phyloP scores from a whole-genome alignment of 1,140 invertebrate species.

The Drosophila quadrilineata region DNA sequence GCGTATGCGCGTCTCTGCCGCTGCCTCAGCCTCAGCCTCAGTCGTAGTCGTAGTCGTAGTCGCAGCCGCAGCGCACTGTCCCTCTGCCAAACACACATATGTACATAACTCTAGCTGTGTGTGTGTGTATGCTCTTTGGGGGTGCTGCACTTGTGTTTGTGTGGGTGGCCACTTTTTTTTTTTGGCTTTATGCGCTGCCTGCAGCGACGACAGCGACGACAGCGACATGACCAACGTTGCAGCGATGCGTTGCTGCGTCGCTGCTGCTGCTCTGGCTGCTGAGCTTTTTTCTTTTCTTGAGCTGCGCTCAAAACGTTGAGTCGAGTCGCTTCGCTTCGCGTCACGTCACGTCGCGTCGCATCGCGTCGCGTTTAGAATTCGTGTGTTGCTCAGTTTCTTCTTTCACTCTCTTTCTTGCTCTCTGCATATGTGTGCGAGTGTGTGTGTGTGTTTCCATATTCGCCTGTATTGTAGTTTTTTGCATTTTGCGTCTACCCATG shows the following conservation, averaged over 20 bases:
- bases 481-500: conserved; percentile 54
- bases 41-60: conserved; percentile 11
- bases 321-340: conserved; percentile 4
- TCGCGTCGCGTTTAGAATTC: conserved; percentile 21
- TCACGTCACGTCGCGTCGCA: conserved; percentile 3
- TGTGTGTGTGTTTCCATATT: conserved; percentile 8
- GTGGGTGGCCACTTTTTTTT: conserved; percentile 34
- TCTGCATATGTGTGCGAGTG: too few species aligned
- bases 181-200: conserved; percentile 15
- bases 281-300: too few species aligned
- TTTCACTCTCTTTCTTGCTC: conserved; percentile 4
- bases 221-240: too few species aligned
- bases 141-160: conserved; percentile 31
- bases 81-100: not conserved
- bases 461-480: conserved; percentile 32
- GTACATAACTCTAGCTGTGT: conserved; percentile 11
- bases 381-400: not conserved
- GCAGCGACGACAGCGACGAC: conserved; percentile 22
- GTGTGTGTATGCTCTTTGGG: conserved; percentile 40
- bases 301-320: conserved; percentile 34
- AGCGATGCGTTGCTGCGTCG: conserved; percentile 24
- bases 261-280: not conserved
- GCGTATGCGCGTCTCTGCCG: conserved; percentile 23
- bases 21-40: conserved; percentile 10
- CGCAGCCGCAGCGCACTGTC: conserved; percentile 3